Conservation (phyloP, 1,140 invertebrate genomes). For the Ectropis grisescens region DNA sequence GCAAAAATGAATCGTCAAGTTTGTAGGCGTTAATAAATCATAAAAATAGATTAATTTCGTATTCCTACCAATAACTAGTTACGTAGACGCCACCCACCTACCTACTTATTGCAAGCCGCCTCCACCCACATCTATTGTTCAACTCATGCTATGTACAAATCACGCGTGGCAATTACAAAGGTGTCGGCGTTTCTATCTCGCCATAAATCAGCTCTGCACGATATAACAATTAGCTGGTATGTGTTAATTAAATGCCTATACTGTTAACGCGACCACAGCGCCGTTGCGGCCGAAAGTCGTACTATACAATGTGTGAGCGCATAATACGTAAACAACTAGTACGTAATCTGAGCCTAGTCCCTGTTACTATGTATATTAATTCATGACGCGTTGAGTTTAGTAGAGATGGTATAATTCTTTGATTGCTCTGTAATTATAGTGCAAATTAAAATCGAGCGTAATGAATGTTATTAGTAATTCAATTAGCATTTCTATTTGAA, state of each 20-base stretch:
- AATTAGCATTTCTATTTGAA: conserved; percentile 9
- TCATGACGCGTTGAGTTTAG: too few species aligned
- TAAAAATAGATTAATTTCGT: too few species aligned
- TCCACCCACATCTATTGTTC: conserved; percentile 24
- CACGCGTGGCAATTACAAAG: conserved; percentile 62
- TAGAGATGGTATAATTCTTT: too few species aligned
- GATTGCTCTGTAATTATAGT: neutral
- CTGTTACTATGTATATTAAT: too few species aligned
- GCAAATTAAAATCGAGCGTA: conserved; percentile 9
- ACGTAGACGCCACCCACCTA: too few species aligned
- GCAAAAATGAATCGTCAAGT: too few species aligned
- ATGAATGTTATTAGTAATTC: conserved; percentile 13
- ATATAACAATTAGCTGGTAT: conserved; percentile 71
- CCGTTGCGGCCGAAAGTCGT: conserved; percentile 17
- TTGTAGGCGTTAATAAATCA: too few species aligned
- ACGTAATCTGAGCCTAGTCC: too few species aligned
- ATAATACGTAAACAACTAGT: too few species aligned
- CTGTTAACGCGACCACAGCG: conserved; percentile 39
- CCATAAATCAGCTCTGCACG: conserved; percentile 68
- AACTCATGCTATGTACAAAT: conserved; percentile 36
- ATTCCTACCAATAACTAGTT: too few species aligned
- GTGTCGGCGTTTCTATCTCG: conserved; percentile 51
- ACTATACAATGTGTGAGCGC: too few species aligned
- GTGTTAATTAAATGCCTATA: conserved; percentile 71
- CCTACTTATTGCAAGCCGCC: too few species aligned